These are phyloP conservation scores for Tricholaema leucomelas DNA, from an alignment of 2,113 vertebrate species.

Conservation along the genomic window DNA sequence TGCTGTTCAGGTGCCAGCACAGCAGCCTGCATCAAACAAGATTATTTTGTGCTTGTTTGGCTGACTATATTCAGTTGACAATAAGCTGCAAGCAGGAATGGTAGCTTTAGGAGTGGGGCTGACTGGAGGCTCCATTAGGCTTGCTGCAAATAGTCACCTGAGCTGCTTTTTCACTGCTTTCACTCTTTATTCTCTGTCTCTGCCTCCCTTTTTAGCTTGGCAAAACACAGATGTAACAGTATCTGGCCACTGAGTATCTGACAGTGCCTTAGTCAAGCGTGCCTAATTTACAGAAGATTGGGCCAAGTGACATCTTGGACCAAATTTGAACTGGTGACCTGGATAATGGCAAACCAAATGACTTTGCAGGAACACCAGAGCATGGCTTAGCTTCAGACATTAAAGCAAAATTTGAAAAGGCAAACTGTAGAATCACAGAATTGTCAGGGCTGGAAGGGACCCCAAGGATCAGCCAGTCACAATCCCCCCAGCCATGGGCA, in stretches of 20 bases:
- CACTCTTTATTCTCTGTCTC: neutral
- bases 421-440: neutral
- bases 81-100: slow-evolving; percentile 31
- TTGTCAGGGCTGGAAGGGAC: too few species aligned
- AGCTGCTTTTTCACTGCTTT: neutral
- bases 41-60: slow-evolving; percentile 71
- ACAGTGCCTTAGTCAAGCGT: neutral
- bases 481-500: too few species aligned
- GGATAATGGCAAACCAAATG: neutral
- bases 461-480: too few species aligned
- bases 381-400: neutral
- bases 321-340: neutral
- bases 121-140: neutral
- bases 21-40: slow-evolving; percentile 68
- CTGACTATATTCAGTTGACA: slow-evolving; percentile 56
- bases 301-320: neutral
- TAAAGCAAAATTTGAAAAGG: too few species aligned
- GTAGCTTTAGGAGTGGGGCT: slow-evolving; percentile 6
- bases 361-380: neutral
- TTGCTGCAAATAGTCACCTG: slow-evolving; percentile 13
- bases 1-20: slow-evolving; percentile 68
- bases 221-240: neutral
- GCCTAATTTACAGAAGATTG: neutral
- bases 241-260: neutral
- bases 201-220: neutral